Conservation (phyloP, 2,888 invertebrate genomes). For the Chloromyia formosa region DNA sequence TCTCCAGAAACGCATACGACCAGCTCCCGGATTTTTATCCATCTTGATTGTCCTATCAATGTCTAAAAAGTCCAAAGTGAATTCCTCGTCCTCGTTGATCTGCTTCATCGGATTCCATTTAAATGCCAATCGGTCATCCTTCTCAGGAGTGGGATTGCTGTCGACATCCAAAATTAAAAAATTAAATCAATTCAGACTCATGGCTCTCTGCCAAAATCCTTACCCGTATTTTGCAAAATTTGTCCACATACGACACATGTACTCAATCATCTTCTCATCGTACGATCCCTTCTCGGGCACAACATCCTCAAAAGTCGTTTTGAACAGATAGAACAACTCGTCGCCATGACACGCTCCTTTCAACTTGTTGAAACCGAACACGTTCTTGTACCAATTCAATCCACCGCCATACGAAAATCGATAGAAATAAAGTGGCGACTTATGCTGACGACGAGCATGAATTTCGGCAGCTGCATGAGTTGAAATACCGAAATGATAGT, state of each 20-base stretch:
- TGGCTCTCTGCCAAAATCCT: slow-evolving; percentile 49
- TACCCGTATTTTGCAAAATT: slow-evolving; percentile 71
- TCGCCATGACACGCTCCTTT: slow-evolving; percentile 71
- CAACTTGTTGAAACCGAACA: slow-evolving; percentile 61
- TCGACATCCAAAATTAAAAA: slow-evolving; percentile 30
- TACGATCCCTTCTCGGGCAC: slow-evolving; percentile 51
- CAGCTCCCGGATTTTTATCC: slow-evolving; percentile 57
- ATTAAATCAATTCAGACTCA: not conserved
- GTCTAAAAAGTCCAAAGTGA: slow-evolving; percentile 57
- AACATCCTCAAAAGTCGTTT: slow-evolving; percentile 52
- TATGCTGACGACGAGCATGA: slow-evolving; percentile 54
- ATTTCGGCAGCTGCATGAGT: slow-evolving; percentile 56
- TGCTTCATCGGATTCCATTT: slow-evolving; percentile 56
- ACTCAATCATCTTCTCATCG: slow-evolving; percentile 60
- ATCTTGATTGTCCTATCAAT: slow-evolving; percentile 57
- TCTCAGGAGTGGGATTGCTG: slow-evolving; percentile 59
- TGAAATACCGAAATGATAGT: slow-evolving; percentile 61
- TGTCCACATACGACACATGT: slow-evolving; percentile 69
- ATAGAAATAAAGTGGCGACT: slow-evolving; percentile 67
- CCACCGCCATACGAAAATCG: slow-evolving; percentile 69
- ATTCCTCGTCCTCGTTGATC: slow-evolving; percentile 45
- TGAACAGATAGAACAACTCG: slow-evolving; percentile 70
- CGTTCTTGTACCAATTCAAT: slow-evolving; percentile 66
- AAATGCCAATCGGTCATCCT: slow-evolving; percentile 48
- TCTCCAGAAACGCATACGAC: slow-evolving; percentile 60